phyloP scores from a whole-genome alignment of 92 coral and sea anemone genomes.

The Desmophyllum pertusum region DNA sequence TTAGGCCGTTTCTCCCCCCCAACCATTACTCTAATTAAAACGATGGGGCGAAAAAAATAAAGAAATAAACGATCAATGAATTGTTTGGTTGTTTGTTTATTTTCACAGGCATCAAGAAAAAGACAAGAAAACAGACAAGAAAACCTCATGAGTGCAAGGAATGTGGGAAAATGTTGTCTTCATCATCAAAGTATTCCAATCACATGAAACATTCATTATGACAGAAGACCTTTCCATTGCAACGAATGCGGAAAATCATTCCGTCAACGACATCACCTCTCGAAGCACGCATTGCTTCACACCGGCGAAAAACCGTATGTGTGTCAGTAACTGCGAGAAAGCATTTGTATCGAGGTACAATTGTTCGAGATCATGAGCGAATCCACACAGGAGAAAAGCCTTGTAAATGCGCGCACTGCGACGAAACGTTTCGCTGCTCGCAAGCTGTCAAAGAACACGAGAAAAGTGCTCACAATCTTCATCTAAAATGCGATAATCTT shows the following conservation, averaged over 20 bases:
- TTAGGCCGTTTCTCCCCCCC: no score
- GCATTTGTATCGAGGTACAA: constrained; percentile 24
- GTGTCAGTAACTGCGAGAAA: constrained; percentile 49
- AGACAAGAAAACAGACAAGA: not conserved
- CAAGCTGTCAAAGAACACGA: not conserved
- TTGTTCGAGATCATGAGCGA: constrained; percentile 30
- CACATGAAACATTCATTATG: constrained; percentile 68
- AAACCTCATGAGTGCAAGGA: constrained; percentile 18
- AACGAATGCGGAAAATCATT: constrained; percentile 58
- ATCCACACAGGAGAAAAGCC: constrained; percentile 47
- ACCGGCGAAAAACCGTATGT: constrained; percentile 58
- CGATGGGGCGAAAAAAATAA: no score
- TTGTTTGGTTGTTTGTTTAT: not conserved
- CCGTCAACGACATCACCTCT: constrained; percentile 41
- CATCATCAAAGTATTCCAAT: not conserved
- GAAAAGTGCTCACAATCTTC: not conserved
- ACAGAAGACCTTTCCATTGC: constrained; percentile 53
- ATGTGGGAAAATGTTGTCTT: constrained; percentile 13
- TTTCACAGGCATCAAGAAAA: constrained; percentile 21
- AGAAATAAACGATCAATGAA: no score
- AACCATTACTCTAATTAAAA: no score
- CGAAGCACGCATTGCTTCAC: constrained; percentile 52
- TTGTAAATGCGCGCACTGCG: constrained; percentile 24
- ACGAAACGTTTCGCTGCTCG: constrained; percentile 10
- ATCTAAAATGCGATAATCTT: not conserved